Percentiles rank a stretch among this genome's conserved stretches.
Conservation (phyloP, 2,888 invertebrate genomes). For the Bombylius major region DNA sequence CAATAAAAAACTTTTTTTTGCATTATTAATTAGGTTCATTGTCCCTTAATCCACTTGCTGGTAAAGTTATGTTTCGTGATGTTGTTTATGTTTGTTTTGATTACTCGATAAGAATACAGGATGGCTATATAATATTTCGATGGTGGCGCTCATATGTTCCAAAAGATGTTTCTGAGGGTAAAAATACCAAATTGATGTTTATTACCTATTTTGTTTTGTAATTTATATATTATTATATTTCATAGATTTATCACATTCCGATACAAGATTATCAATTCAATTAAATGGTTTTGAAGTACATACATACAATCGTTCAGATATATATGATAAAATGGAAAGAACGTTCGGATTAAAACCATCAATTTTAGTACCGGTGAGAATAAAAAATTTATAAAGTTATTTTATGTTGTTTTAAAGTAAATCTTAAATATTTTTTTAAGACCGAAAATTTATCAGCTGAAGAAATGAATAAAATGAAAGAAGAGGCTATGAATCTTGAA, state of each 20-base stretch:
- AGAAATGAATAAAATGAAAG: conserved; percentile 42
- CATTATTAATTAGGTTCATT: conserved; percentile 63
- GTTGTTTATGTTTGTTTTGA: conserved; percentile 89
- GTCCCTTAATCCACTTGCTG: conserved; percentile 88
- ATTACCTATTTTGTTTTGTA: background rate
- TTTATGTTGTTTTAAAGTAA: background rate
- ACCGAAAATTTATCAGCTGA: conserved; percentile 44
- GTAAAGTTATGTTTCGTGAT: conserved; percentile 97
- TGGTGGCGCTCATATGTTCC: conserved; percentile 97
- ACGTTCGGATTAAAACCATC: conserved; percentile 72
- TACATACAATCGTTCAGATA: conserved; percentile 81
- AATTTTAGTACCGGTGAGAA: conserved; percentile 45
- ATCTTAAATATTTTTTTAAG: conserved; percentile 13
- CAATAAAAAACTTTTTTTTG: background rate
- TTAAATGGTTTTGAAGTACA: conserved; percentile 91
- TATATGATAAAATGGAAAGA: conserved; percentile 78
- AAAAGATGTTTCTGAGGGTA: conserved; percentile 90
- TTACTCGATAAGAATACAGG: conserved; percentile 83
- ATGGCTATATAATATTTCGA: conserved; percentile 93
- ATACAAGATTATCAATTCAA: conserved; percentile 80
- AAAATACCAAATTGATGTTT: conserved; percentile 14
- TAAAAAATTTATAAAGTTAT: background rate
- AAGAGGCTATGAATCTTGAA: conserved; percentile 47
- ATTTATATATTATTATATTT: conserved; percentile 14
- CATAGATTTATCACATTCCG: conserved; percentile 87